Evolutionary conservation across 2,797 vertebrate genomes (phyloP).

Genomic region (Chaenodraco wilsoni): DNA sequence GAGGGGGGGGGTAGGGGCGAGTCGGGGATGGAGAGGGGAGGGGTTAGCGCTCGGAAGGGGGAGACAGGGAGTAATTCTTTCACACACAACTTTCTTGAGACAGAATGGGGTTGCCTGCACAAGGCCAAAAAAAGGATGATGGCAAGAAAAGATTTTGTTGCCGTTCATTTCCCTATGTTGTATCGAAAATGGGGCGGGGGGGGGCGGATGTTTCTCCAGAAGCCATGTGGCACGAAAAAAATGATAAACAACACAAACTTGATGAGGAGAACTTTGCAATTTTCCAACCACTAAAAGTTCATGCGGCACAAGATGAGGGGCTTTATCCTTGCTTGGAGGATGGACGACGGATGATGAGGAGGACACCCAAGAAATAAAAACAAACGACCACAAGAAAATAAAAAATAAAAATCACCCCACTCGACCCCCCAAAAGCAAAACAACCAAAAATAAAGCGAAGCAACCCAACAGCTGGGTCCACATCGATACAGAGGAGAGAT

Average conservation of each 20-base stretch:
- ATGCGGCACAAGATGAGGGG: conserved; percentile 97
- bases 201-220: conserved; percentile 80
- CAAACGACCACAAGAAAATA: conserved; percentile 61
- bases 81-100: conserved; percentile 95
- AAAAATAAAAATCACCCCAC: conserved; percentile 48
- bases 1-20: conserved; percentile 54
- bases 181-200: conserved; percentile 74
- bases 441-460: conserved; percentile 42
- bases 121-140: conserved; percentile 86
- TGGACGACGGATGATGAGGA: conserved; percentile 84
- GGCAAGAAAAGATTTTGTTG: conserved; percentile 99
- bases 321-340: conserved; percentile 86
- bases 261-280: conserved; percentile 72
- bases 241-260: conserved; percentile 67
- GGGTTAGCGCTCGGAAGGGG: conserved; percentile 55
- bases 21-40: conserved; percentile 52
- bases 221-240: conserved; percentile 72
- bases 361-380: conserved; percentile 62
- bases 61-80: conserved; percentile 82
- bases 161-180: conserved; percentile 88
- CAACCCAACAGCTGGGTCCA: conserved; percentile 63
- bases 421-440: conserved; percentile 53
- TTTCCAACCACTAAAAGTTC: conserved; percentile 96
- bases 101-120: conserved; percentile 83
- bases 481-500: conserved; percentile 77